Percentiles rank a stretch among this genome's conserved stretches.
phyloP scores from a whole-genome alignment of 2,113 vertebrate genomes.

The Gambusia holbrooki region DNA sequence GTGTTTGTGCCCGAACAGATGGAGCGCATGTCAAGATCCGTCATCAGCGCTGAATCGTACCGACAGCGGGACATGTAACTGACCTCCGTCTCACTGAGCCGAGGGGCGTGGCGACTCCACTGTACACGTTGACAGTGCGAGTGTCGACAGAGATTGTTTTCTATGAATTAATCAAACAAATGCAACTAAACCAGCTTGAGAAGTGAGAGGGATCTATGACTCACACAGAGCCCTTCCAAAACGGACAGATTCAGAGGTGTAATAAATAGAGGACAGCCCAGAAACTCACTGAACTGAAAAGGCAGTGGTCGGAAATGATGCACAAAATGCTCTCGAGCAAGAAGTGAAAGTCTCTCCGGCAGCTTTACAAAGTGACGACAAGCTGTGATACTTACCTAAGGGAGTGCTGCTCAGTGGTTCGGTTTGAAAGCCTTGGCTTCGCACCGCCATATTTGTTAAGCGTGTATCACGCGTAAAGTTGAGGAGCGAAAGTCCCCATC shows the following conservation, averaged over 20 bases:
- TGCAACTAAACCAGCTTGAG: background rate
- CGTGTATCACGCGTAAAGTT: no score
- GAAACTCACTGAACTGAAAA: background rate
- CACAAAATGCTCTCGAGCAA: background rate
- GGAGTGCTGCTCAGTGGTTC: background rate
- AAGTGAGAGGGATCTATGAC: background rate
- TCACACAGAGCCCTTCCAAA: background rate
- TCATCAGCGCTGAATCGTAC: constrained; percentile 44
- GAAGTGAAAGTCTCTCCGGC: background rate
- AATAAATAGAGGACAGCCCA: background rate
- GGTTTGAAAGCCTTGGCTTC: background rate
- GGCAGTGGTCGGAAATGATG: background rate
- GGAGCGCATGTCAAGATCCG: constrained; percentile 61
- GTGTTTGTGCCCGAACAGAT: constrained; percentile 26
- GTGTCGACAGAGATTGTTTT: background rate
- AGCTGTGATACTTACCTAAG: background rate
- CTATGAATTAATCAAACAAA: background rate
- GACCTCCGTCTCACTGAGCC: constrained; percentile 57
- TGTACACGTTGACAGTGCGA: background rate
- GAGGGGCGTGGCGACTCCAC: constrained; percentile 3
- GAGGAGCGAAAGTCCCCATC: no score
- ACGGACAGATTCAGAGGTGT: background rate
- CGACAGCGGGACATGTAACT: constrained; percentile 64
- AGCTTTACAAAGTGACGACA: background rate
- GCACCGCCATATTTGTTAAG: no score